Percentiles rank a stretch among this genome's conserved stretches.
Conservation (phyloP, 2,113 vertebrate species). For the Ptilonorhynchus violaceus region DNA sequence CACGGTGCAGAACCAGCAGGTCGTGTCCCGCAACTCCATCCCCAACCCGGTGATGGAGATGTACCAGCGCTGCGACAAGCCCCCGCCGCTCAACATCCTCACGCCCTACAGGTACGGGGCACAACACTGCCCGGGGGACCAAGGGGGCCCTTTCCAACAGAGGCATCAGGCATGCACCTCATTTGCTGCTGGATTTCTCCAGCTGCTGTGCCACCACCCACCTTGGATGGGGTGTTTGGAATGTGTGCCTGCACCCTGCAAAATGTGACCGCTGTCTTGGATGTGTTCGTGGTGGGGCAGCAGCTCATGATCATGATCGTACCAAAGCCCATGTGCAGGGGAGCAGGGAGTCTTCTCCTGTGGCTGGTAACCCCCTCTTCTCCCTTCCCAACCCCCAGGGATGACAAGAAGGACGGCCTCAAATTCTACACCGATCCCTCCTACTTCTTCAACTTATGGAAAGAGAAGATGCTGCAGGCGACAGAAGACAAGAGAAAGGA, state of each 20-base stretch:
- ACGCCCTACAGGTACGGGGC: conserved; percentile 81
- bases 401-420: conserved; percentile 89
- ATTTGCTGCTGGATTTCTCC: not conserved
- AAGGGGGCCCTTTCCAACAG: not conserved
- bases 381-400: conserved; percentile 61
- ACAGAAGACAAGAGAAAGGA: conserved; percentile 94
- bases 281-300: not conserved
- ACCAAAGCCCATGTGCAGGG: not conserved
- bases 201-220: not conserved
- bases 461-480: conserved; percentile 94
- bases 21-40: conserved; percentile 88
- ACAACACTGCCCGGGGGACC: accelerated
- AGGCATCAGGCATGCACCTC: accelerated
- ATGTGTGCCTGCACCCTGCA: accelerated
- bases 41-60: conserved; percentile 92
- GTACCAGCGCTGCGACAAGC: conserved; percentile 90
- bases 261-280: not conserved
- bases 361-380: not conserved
- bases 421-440: conserved; percentile 94
- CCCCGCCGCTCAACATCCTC: conserved; percentile 90
- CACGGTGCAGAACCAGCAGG: conserved; percentile 92
- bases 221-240: accelerated
- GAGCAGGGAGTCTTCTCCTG: not conserved
- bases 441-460: conserved; percentile 94
- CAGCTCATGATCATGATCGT: accelerated